Conservation (phyloP, 1,140 invertebrate species). For the Andrena cerasifolii region DNA sequence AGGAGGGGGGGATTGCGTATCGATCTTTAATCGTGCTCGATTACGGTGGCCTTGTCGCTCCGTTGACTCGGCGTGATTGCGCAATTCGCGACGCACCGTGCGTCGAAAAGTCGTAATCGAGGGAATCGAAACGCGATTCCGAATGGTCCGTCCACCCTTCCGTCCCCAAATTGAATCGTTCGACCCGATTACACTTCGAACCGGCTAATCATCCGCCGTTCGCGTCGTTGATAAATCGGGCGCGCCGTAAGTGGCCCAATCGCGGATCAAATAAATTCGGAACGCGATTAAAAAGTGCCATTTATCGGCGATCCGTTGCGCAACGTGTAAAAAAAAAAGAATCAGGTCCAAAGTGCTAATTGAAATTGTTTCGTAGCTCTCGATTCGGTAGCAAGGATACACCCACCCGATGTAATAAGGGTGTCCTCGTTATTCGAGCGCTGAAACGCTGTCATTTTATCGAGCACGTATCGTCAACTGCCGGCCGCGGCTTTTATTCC, state of each 20-base stretch:
- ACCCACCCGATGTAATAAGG: background rate
- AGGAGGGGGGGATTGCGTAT: conserved; percentile 19
- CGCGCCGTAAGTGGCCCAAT: background rate
- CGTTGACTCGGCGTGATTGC: conserved; percentile 29
- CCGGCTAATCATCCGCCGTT: conserved; percentile 19
- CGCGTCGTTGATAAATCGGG: too few species aligned
- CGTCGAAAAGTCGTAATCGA: conserved; percentile 35
- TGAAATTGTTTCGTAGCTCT: background rate
- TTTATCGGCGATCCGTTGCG: too few species aligned
- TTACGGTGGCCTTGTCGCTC: background rate
- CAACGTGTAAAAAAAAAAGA: too few species aligned
- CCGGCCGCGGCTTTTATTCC: conserved; percentile 36
- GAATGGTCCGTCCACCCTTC: conserved; percentile 12
- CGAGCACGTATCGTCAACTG: conserved; percentile 7
- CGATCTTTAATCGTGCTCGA: conserved; percentile 31
- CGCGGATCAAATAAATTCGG: background rate
- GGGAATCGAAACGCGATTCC: conserved; percentile 25
- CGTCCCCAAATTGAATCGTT: conserved; percentile 42
- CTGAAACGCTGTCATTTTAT: conserved; percentile 23
- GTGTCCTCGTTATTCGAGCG: background rate
- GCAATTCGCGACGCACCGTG: conserved; percentile 2
- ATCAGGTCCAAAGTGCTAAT: too few species aligned
- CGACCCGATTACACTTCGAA: conserved; percentile 32
- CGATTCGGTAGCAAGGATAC: background rate
- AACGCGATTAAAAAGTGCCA: background rate